Evolutionary conservation across 2,113 vertebrate genomes (phyloP).

Genomic region (Choloepus hoffmanni): DNA sequence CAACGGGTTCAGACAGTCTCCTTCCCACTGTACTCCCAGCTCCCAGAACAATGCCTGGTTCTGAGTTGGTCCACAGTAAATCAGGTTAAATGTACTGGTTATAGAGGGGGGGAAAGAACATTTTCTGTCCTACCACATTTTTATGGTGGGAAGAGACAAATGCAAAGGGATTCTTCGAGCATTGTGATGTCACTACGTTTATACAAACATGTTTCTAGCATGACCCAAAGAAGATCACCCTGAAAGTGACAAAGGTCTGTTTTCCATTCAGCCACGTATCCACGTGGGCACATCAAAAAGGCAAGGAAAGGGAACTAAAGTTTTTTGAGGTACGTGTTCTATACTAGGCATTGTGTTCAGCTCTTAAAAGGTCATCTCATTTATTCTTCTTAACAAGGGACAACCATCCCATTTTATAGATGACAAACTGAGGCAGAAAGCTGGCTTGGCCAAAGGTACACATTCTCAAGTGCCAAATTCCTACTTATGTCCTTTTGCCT

Average conservation of each 20-base stretch:
- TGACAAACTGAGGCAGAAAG: neutral
- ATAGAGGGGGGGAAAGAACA: neutral
- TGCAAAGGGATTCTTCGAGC: neutral
- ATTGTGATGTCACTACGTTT: no score
- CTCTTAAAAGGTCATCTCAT: neutral
- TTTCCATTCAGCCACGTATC: neutral
- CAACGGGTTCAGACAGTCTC: no score
- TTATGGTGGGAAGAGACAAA: neutral
- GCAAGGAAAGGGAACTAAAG: neutral
- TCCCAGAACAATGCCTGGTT: neutral
- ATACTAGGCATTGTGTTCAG: neutral
- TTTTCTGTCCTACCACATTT: neutral
- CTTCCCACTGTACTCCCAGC: neutral
- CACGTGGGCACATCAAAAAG: no score
- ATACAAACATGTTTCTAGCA: neutral
- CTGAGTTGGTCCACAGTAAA: neutral
- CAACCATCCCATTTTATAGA: neutral
- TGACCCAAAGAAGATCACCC: accelerated
- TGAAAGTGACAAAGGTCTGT: neutral
- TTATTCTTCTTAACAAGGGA: neutral
- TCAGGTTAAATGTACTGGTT: no score
- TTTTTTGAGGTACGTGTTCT: neutral
- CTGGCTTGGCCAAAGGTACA: neutral
- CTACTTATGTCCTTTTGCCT: neutral
- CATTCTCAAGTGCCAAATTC: neutral